phyloP scores from a whole-genome alignment of 2,797 vertebrate species.

The Notoglanidium macrostoma region DNA sequence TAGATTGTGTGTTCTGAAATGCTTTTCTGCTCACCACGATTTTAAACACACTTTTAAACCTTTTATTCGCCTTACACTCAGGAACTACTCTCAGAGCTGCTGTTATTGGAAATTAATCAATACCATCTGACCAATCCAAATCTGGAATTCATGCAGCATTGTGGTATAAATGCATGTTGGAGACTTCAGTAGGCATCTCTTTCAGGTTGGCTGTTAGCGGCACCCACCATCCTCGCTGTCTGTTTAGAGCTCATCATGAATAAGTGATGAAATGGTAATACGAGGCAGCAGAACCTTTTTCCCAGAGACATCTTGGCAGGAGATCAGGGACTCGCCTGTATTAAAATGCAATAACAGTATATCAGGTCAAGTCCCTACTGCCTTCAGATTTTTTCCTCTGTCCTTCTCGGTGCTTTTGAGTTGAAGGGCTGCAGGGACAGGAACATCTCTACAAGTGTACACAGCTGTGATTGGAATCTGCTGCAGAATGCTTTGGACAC shows the following conservation, averaged over 20 bases:
- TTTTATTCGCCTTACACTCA: not conserved
- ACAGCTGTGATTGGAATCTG: constrained; percentile 26
- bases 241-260: constrained; percentile 69
- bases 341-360: constrained; percentile 72
- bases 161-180: constrained; percentile 38
- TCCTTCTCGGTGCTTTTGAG: constrained; percentile 17
- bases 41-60: not conserved
- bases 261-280: constrained; percentile 74
- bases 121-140: not conserved
- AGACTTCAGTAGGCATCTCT: constrained; percentile 52
- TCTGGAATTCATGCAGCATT: constrained; percentile 32
- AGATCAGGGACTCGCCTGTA: constrained; percentile 61
- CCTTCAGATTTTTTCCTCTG: constrained; percentile 48
- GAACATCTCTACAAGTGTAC: constrained; percentile 40
- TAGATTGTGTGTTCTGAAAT: not conserved
- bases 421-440: constrained; percentile 36
- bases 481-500: constrained; percentile 27
- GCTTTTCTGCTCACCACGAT: not conserved
- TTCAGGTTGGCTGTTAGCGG: constrained; percentile 48
- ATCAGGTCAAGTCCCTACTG: constrained; percentile 69
- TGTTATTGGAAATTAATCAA: constrained; percentile 38
- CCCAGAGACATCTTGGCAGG: constrained; percentile 62
- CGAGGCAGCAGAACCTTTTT: constrained; percentile 55
- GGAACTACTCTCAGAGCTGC: not conserved
- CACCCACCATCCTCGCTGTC: constrained; percentile 44